Base-by-base conservation (phyloP, 2,888 invertebrate species). In the Caenorhabditis imperialis region DNA sequence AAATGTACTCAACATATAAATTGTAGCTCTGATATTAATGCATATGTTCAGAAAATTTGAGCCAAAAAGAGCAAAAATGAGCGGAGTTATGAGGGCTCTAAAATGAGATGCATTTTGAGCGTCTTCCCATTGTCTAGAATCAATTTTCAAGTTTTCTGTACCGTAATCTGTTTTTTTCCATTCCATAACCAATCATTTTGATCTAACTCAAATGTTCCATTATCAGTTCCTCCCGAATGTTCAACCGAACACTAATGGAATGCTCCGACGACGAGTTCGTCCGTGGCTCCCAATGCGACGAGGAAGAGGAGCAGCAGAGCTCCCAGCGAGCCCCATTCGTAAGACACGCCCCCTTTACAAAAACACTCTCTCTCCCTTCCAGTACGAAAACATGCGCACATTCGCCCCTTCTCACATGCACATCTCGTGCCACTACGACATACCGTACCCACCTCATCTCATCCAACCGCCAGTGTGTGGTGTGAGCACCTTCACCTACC, bases 381-480 rank as follows among this genome's bases (percentile, higher is more conserved):
- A 75, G 75, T 63, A 69, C 51, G 75, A 75, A 27, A 69, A 55
- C 42, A 65, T 75, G 55, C 63, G 75, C 25, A 60, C 75, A 33
- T 75, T 75, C 44, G 75, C 70, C n/a, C 75, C 75, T 1, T 75
- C 75, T 0, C 75, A 75, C 38, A 75, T 75, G 75, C 75, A 75
- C 40, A 75, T 75, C n/a, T 75, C 75, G 1, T 75, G 75, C 18
- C 75, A 75, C 45, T 75, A 75, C 51, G 75, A 75, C 38, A 75
- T 75, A 54, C 70, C 75, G 53, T 75, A 71, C 47, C 58, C 67
- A 6, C 75, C 70, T 12, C 70, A 75, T 55, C 20, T 75, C 20
- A 70, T 75, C 16, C 75, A 70, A 51, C 75, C 75, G n/a, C 75
- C 75, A 10, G 69, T 75, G 2, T 70, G 61, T 38, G 70, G 70